Evolutionary conservation across 2,888 invertebrate species (phyloP).

Genomic region (Cataglyphis cursor): DNA sequence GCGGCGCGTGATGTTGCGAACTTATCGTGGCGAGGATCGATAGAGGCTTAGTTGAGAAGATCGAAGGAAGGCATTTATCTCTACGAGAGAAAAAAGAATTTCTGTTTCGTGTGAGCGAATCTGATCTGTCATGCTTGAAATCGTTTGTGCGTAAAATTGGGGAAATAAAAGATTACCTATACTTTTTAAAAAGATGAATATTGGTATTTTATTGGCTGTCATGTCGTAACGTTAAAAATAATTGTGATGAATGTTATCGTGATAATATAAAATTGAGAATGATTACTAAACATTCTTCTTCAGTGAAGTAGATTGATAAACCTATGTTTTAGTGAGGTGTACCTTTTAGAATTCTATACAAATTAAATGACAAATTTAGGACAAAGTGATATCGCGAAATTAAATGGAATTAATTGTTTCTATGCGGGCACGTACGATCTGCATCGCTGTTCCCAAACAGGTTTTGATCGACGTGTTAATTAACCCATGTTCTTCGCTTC

Average conservation of each 20-base stretch:
- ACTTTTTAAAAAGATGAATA: background rate
- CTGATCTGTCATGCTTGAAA: conserved; percentile 11
- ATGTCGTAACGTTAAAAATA: background rate
- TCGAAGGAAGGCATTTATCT: background rate
- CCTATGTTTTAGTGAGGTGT: background rate
- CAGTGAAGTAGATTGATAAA: background rate
- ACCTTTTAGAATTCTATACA: background rate
- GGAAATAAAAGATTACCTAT: background rate
- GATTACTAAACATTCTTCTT: background rate
- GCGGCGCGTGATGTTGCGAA: background rate
- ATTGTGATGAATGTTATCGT: background rate
- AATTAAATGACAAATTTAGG: background rate
- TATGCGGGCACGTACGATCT: background rate
- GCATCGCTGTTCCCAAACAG: conserved; percentile 6
- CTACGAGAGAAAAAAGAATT: background rate
- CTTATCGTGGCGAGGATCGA: conserved; percentile 19
- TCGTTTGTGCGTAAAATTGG: conserved; percentile 29
- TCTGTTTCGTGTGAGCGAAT: conserved; percentile 3
- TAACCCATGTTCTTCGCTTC: conserved; percentile 24
- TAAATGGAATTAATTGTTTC: conserved; percentile 10
- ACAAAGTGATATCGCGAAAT: background rate
- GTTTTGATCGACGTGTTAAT: conserved; percentile 47
- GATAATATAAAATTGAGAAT: background rate
- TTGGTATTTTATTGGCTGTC: background rate
- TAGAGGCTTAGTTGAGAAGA: background rate